These are phyloP conservation scores for Chaenodraco wilsoni DNA, from an alignment of 2,797 vertebrate species.

Conservation along the genomic window DNA sequence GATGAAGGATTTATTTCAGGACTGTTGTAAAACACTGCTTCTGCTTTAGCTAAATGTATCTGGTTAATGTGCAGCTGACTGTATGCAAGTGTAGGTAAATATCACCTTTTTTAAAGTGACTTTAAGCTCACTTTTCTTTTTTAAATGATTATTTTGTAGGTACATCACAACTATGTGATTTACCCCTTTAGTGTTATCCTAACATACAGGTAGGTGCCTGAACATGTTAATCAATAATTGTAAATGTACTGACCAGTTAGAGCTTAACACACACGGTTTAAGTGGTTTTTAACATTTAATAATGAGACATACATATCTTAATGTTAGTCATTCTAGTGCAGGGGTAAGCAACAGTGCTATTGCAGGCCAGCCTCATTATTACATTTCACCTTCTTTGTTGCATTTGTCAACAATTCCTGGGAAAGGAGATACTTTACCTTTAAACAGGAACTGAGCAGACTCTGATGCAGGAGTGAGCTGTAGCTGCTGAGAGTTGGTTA, in stretches of 20 bases:
- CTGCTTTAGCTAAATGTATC: not conserved
- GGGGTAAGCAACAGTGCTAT: too few relatives aligned
- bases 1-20: not conserved
- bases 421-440: not conserved
- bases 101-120: not conserved
- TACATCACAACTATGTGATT: too few relatives aligned
- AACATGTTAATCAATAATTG: not conserved
- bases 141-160: not conserved
- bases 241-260: not conserved
- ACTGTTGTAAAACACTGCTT: not conserved
- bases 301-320: not conserved
- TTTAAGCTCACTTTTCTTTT: too few relatives aligned
- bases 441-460: not conserved
- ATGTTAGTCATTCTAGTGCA: not conserved
- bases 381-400: too few relatives aligned
- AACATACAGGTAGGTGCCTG: not conserved
- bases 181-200: not conserved
- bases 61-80: not conserved
- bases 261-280: not conserved
- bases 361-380: too few relatives aligned
- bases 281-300: not conserved
- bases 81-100: not conserved
- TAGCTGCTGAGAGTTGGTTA: not conserved
- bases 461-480: not conserved
- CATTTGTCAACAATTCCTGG: not conserved